Conservation (phyloP, 2,113 vertebrate genomes). For the Odobenus rosmarus region DNA sequence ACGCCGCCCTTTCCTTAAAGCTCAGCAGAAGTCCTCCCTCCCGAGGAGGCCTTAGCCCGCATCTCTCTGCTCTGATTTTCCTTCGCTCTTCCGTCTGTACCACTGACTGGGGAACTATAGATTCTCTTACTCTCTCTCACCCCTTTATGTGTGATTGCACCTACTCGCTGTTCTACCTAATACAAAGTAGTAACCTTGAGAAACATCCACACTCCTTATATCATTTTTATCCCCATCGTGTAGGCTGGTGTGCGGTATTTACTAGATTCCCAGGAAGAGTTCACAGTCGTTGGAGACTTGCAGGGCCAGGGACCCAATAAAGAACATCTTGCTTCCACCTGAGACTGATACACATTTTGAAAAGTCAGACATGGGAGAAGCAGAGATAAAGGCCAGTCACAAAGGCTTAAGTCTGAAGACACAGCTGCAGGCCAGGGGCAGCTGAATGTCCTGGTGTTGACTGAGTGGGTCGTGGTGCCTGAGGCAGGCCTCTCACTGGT, state of each 20-base stretch:
- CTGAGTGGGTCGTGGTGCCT: not conserved
- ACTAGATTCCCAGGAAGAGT: not conserved
- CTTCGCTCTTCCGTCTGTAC: not conserved
- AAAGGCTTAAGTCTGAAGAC: not conserved
- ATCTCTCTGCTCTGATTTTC: not conserved
- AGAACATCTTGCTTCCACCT: not conserved
- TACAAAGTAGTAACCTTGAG: not conserved
- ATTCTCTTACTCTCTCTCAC: not conserved
- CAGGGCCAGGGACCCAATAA: not conserved
- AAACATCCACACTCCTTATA: not conserved
- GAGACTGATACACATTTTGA: not conserved
- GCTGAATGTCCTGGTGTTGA: not conserved
- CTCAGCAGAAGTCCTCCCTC: not conserved
- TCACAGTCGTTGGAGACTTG: not conserved
- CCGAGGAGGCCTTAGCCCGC: not conserved
- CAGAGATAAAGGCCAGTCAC: not conserved
- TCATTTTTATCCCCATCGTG: not conserved
- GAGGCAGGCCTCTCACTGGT: not conserved
- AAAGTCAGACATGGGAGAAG: not conserved
- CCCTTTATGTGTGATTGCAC: not conserved
- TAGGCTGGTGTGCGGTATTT: too few species aligned
- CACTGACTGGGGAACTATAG: too few species aligned
- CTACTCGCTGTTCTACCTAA: not conserved
- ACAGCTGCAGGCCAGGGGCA: not conserved
- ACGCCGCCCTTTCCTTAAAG: constrained; percentile 7